phyloP scores from a whole-genome alignment of 2,888 invertebrate species.

The Toxonevra muliebris region DNA sequence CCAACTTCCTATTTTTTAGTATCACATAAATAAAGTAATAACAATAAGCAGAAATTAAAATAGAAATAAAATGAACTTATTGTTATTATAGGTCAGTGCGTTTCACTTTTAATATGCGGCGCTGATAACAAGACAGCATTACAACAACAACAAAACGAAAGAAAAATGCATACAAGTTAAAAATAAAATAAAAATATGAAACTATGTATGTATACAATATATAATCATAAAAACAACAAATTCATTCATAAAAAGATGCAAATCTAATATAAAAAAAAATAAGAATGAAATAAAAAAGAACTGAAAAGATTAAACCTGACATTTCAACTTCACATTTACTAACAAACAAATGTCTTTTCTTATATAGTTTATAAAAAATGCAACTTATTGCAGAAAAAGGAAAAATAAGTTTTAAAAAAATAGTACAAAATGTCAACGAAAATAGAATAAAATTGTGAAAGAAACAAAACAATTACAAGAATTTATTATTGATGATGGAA shows the following conservation, averaged over 20 bases:
- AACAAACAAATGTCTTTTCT: slow-evolving; percentile 18
- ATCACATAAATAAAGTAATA: neutral
- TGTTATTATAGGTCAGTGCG: slow-evolving; percentile 41
- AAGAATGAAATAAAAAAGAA: slow-evolving; percentile 12
- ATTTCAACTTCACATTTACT: slow-evolving; percentile 23
- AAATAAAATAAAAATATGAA: slow-evolving; percentile 10
- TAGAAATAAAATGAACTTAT: slow-evolving; percentile 20
- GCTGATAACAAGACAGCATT: slow-evolving; percentile 18
- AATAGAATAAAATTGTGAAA: too few species aligned
- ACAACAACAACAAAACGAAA: slow-evolving; percentile 14
- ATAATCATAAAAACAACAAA: slow-evolving; percentile 18
- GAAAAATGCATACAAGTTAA: slow-evolving; percentile 1
- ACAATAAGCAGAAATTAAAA: neutral
- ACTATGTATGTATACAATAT: slow-evolving; percentile 7
- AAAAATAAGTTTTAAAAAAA: too few species aligned
- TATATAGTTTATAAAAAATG: too few species aligned
- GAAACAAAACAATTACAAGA: too few species aligned
- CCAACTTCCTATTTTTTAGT: too few species aligned
- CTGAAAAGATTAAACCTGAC: slow-evolving; percentile 28
- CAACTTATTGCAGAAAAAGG: too few species aligned
- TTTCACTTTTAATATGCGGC: slow-evolving; percentile 30
- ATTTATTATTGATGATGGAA: too few species aligned
- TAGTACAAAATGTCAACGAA: too few species aligned
- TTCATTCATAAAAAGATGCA: slow-evolving; percentile 33
- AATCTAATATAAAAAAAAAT: slow-evolving; percentile 6